Base-by-base conservation (phyloP, 2,888 invertebrate species). In the Erynnis tages region DNA sequence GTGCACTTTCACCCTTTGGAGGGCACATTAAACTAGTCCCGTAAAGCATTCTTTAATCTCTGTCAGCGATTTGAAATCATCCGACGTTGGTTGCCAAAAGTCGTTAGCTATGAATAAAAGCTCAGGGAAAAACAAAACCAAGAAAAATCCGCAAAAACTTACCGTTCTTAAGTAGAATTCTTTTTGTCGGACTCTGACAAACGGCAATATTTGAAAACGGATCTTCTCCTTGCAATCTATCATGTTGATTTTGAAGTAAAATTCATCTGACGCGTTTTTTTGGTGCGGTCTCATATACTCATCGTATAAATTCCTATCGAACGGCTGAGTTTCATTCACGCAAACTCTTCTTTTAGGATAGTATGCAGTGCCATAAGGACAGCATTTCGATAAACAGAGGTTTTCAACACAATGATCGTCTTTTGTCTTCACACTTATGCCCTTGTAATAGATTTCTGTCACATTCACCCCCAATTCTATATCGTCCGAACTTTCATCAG, bases 371-470 rank as follows among this genome's bases (percentile, higher is more conserved):
- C 32, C 40, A 3, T 40, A 40, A 3, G 48, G 48, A 17, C 48
- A 48, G 32, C 48, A 48, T 11, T 48, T 48, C 10, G 11, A 23
- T 11, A 48, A 5, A 7, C 48, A 48, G 2, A 40, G 4, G 8
- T 48, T 48, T 16, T 40, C 6, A 16, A 2, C 11, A 19, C 35
- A 35, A 17, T 35, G 19, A 14, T 19, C 10, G 17, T 35, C 19
- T 19, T 4, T 19, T 19, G 16, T 10, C n/a, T 7, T 8, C 2
- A 48, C 30, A 25, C 10, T 40, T 10, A 5, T 2, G 4, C 30
- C 29, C n/a, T 40, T 48, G 23, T 48, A 40, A 11, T 32, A 40
- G 2, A 48, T 10, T 2, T 48, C 40, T 7, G 48, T 38, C 7
- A 14, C n/a, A 23, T 34, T 45, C 4, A n/a, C 23, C 14, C 6